Evolutionary conservation across 2,113 vertebrate genomes (phyloP).

Genomic region (Muntiacus reevesi): DNA sequence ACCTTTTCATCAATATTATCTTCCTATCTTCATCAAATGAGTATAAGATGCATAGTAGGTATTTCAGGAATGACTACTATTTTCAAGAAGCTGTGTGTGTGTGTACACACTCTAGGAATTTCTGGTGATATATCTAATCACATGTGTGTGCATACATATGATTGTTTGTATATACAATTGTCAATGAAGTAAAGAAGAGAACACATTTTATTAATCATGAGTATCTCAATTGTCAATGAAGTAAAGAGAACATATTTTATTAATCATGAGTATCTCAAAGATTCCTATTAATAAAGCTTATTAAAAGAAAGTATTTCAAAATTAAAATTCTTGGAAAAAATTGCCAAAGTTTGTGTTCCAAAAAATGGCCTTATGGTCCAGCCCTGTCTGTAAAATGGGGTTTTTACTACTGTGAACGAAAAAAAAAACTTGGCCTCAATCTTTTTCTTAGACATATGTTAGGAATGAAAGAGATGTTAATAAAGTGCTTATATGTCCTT

Average conservation of each 20-base stretch:
- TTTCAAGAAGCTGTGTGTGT: neutral
- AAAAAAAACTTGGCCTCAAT: slow-evolving; percentile 29
- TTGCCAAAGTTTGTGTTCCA: slow-evolving; percentile 30
- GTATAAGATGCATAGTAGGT: neutral
- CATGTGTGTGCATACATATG: neutral
- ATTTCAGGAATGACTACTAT: neutral
- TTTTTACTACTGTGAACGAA: slow-evolving; percentile 40
- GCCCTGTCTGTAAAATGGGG: slow-evolving; percentile 60
- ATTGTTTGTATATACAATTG: neutral
- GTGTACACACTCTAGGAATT: neutral
- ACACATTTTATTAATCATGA: slow-evolving; percentile 33
- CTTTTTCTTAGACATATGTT: slow-evolving; percentile 50
- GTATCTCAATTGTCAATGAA: neutral
- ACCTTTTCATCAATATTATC: neutral
- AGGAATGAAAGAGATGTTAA: slow-evolving; percentile 61
- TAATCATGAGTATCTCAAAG: slow-evolving; percentile 24
- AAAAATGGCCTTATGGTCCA: slow-evolving; percentile 24
- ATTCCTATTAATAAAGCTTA: slow-evolving; percentile 8
- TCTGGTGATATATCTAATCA: neutral
- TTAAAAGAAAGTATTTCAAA: slow-evolving; percentile 22
- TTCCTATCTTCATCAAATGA: neutral
- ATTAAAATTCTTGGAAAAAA: slow-evolving; percentile 47
- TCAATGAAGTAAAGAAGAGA: neutral
- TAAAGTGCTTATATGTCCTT: slow-evolving; percentile 30
- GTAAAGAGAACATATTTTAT: slow-evolving; percentile 10